A percentile compares a stretch with the other conserved stretches of the same genome.
Evolutionary conservation across 30 jellyfish, hydroid and myxozoan genomes (phyloP).

Genomic region (Mastigias papua): DNA sequence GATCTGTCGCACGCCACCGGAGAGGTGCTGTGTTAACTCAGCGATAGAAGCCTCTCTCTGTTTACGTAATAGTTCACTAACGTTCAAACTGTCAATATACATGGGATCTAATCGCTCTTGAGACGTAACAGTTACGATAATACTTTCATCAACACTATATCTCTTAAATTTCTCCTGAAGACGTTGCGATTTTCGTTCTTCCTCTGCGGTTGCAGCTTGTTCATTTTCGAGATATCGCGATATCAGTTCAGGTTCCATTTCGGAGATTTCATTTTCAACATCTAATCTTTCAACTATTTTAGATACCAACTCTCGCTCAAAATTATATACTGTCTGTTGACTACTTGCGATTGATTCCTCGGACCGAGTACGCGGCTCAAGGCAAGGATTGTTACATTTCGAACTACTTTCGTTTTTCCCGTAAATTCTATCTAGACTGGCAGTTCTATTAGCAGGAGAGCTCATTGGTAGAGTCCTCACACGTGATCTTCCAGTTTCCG

Average conservation of each 20-base stretch:
- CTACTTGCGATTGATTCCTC: constrained; percentile 81
- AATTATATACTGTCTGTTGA: constrained; percentile 83
- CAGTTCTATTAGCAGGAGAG: constrained; percentile 68
- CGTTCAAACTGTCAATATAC: constrained; percentile 69
- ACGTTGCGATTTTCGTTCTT: constrained; percentile 36
- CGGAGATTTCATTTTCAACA: constrained; percentile 81
- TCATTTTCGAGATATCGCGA: constrained; percentile 65
- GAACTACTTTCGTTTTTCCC: constrained; percentile 31
- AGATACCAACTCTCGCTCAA: constrained; percentile 89
- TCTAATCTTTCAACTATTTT: constrained; percentile 94
- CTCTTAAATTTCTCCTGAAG: constrained; percentile 32
- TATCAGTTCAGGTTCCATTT: constrained; percentile 70
- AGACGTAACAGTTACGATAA: constrained; percentile 76
- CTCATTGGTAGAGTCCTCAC: constrained; percentile 49
- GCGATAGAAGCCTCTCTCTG: constrained; percentile 77
- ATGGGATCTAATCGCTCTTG: constrained; percentile 74
- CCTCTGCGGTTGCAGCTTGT: constrained; percentile 55
- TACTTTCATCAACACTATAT: constrained; percentile 55
- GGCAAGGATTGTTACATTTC: constrained; percentile 4
- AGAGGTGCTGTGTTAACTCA: constrained; percentile 42
- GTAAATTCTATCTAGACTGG: constrained; percentile 66
- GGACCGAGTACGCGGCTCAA: constrained; percentile 49
- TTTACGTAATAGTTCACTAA: constrained; percentile 52
- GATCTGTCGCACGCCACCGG: constrained; percentile 9
- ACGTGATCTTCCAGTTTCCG: constrained; percentile 56